Evolutionary conservation across 2,113 vertebrate genomes (phyloP), one percentile per base, ranked within the genome.

Genomic region (Lanius ludovicianus): DNA sequence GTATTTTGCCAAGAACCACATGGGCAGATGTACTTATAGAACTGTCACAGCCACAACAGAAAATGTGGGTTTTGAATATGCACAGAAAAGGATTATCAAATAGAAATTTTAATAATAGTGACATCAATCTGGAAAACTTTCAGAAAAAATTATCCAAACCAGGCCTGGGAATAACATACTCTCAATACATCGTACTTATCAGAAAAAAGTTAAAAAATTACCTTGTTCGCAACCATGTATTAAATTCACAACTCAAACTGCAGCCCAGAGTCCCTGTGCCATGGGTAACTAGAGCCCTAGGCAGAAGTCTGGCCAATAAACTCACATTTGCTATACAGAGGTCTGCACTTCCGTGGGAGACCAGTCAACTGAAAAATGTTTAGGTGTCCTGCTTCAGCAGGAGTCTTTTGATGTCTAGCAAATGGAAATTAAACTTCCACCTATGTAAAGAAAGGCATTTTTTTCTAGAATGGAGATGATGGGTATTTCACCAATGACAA

Each of bases 371-470:
- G 50, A 60, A 75, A 82, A 49, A 79, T 37, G 33, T 46, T 90
- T 16, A 33, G 7, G 12, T 27, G 21, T 39, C 42, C 18, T 55
- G 27, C 35, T 68, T 71, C 42, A 81, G 25, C 15, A 57, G 18
- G 12, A 81, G 11, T 42, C 56, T 50, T 63, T 81, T 25, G 84
- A 79, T 41, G 20, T 13, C 28, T 49, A 64, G n/a, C 23, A 9
- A 53, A 67, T 28, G 50, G 70, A 96, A 95, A 75, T 39, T 39
- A 76, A 89, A 46, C 50, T 87, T 89, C 25, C 31, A 68, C 15
- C 16, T 28, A 25, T 27, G 0, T 1, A 6, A 87, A 57, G 52
- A 88, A 82, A 86, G 7, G 8, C 7, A 7, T 3, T 8, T 76
- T 76, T 74, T 27, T 33, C 19, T 23, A 42, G 21, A 78, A 49